These are phyloP conservation scores for Lutraria rhynchaena DNA, from an alignment of 1,140 invertebrate genomes.

Conservation along the genomic window DNA sequence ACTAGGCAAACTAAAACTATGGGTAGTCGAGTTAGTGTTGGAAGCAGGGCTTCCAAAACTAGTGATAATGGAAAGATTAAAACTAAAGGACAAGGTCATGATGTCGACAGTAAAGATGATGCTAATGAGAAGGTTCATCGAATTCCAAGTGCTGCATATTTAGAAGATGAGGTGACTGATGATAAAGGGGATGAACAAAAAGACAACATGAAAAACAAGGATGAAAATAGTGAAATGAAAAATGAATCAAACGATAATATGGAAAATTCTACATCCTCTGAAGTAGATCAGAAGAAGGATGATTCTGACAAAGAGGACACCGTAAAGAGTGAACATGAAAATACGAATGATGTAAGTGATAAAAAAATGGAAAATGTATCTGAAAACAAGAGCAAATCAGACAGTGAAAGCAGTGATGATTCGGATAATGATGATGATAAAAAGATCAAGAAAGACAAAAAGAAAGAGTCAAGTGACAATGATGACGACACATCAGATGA, in stretches of 20 bases:
- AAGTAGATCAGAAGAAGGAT: background rate
- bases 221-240: background rate
- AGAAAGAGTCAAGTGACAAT: background rate
- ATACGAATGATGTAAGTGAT: too few species aligned
- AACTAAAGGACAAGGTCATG: background rate
- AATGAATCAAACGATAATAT: background rate
- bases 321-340: too few species aligned
- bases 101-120: background rate
- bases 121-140: background rate
- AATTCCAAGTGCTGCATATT: constrained; percentile 25
- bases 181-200: constrained; percentile 1
- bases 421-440: background rate
- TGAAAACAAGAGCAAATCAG: background rate
- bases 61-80: background rate
- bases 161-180: background rate
- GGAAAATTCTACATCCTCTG: background rate
- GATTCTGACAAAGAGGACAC: too few species aligned
- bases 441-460: background rate
- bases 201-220: constrained; percentile 1
- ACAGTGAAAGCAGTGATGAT: background rate
- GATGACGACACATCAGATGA: background rate
- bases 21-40: constrained; percentile 22
- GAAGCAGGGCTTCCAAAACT: constrained; percentile 14
- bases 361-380: too few species aligned
- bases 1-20: constrained; percentile 5